A percentile compares a stretch with the other conserved stretches of the same genome.
These are phyloP conservation scores for Eleginops maclovinus DNA, from an alignment of 2,113 vertebrate genomes.

Conservation along the genomic window DNA sequence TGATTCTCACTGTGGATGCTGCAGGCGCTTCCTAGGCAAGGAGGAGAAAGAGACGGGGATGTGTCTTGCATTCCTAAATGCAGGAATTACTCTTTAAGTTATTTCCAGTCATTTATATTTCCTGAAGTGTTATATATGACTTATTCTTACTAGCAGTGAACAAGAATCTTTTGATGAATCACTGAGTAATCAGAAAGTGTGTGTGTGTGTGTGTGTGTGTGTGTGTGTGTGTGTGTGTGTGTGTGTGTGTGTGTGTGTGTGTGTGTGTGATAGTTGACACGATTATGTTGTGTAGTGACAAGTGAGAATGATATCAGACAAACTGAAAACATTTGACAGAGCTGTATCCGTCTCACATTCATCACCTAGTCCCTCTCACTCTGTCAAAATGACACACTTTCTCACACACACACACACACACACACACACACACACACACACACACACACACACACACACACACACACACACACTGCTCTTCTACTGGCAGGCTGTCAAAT, in stretches of 20 bases:
- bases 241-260: not conserved
- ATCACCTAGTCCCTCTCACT: not conserved
- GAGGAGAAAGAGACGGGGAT: too few relatives aligned
- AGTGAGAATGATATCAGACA: slow-evolving; percentile 6
- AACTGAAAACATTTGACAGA: not conserved
- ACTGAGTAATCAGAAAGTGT: not conserved
- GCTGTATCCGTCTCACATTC: not conserved
- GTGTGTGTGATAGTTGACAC: not conserved
- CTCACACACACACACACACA: too few relatives aligned
- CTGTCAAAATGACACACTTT: too few relatives aligned
- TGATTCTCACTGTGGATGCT: not conserved
- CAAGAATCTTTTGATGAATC: too few relatives aligned
- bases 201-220: not conserved
- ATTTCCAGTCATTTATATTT: not conserved
- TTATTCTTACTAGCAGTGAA: too few relatives aligned
- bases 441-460: not conserved
- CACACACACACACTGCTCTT: not conserved
- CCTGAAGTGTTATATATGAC: too few relatives aligned
- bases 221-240: not conserved
- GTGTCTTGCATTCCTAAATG: too few relatives aligned
- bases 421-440: too few relatives aligned
- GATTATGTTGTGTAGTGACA: slow-evolving; percentile 4
- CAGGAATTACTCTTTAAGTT: not conserved
- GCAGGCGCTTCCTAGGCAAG: not conserved
- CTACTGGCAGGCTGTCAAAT: slow-evolving; percentile 42